Evolutionary conservation across 2,797 vertebrate species (phyloP).

Genomic region (Epinephelus malabaricus): DNA sequence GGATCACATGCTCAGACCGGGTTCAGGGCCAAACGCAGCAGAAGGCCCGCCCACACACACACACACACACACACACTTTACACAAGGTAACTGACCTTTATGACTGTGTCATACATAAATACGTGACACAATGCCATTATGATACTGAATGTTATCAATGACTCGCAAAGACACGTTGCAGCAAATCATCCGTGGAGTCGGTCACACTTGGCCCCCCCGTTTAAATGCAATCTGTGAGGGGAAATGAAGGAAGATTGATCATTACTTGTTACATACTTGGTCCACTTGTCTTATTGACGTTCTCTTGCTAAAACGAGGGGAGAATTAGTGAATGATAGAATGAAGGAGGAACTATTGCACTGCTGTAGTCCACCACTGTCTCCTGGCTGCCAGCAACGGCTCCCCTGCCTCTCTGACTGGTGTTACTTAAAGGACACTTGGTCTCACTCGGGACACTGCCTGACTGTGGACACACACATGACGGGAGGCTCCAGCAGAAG

Average conservation of each 20-base stretch:
- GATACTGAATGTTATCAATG: constrained; percentile 74
- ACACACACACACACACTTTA: constrained; percentile 30
- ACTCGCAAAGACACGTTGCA: constrained; percentile 49
- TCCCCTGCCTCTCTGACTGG: constrained; percentile 43
- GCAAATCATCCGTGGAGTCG: constrained; percentile 40
- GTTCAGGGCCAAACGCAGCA: constrained; percentile 38
- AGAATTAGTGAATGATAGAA: constrained; percentile 38
- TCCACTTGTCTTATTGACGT: constrained; percentile 50
- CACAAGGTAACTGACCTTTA: constrained; percentile 52
- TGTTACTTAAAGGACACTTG: constrained; percentile 51
- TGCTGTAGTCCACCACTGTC: constrained; percentile 48
- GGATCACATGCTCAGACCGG: constrained; percentile 39
- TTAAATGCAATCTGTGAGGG: constrained; percentile 43
- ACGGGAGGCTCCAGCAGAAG: constrained; percentile 57
- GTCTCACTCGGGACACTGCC: constrained; percentile 63
- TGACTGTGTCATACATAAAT: constrained; percentile 41
- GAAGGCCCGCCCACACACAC: constrained; percentile 22
- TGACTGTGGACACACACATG: constrained; percentile 59
- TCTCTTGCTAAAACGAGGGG: constrained; percentile 29
- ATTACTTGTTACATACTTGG: constrained; percentile 40
- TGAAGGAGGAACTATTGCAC: constrained; percentile 45
- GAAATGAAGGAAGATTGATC: constrained; percentile 47
- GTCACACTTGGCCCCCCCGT: constrained; percentile 27
- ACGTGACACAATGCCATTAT: constrained; percentile 56
- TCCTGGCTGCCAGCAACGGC: constrained; percentile 23